Conservation (phyloP, 2,888 invertebrate genomes). For the Lycocerus yunnanus region DNA sequence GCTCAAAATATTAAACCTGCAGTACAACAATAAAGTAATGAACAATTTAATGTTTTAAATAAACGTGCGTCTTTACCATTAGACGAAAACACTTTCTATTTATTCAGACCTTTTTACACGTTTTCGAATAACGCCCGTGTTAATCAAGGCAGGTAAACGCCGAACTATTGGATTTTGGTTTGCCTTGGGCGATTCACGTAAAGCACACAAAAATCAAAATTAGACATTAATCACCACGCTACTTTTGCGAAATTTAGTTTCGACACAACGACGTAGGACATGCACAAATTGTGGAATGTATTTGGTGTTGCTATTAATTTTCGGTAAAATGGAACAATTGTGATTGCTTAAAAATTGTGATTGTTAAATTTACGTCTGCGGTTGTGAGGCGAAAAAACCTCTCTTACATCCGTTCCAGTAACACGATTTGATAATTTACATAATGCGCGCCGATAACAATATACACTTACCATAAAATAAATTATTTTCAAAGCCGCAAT, state of each 20-base stretch:
- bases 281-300: not conserved
- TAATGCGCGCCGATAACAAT: not conserved
- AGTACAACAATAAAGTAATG: not conserved
- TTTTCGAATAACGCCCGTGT: not conserved
- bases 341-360: not conserved
- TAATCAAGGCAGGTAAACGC: not conserved
- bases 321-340: not conserved
- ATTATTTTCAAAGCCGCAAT: not conserved
- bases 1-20: not conserved
- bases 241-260: not conserved
- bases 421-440: not conserved
- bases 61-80: not conserved
- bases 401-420: not conserved
- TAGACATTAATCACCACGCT: not conserved
- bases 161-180: not conserved
- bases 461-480: not conserved
- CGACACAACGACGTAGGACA: not conserved
- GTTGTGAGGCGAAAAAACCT: not conserved
- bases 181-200: not conserved
- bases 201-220: not conserved
- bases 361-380: not conserved
- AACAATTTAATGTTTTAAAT: slow-evolving; percentile 9
- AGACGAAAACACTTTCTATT: slow-evolving; percentile 4
- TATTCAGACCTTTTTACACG: not conserved
- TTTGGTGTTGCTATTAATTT: not conserved